These are phyloP conservation scores for Eupelmus urozonus DNA, from an alignment of 2,888 invertebrate species.

Conservation along the genomic window DNA sequence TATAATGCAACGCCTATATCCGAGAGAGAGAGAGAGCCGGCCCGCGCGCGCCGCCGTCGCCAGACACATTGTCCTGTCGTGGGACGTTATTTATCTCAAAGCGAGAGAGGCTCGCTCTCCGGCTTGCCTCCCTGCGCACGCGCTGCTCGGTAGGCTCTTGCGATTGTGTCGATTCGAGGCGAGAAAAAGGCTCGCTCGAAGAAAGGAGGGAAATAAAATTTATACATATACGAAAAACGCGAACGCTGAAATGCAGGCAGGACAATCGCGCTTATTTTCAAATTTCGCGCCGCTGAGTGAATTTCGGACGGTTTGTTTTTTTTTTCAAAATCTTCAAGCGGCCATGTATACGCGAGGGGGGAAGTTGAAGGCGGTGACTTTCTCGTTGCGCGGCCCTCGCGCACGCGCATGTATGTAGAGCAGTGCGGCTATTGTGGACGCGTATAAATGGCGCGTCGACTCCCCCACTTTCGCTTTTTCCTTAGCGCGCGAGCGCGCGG, in stretches of 20 bases:
- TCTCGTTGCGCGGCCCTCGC: conserved; percentile 11
- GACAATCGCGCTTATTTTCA: too few species aligned
- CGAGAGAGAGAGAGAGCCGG: conserved; percentile 3
- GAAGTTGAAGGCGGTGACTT: too few species aligned
- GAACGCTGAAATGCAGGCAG: background rate
- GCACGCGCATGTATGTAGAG: background rate
- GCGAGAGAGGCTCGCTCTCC: conserved; percentile 35
- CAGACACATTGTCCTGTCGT: conserved; percentile 65
- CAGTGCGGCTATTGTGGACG: conserved; percentile 12
- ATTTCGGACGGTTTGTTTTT: too few species aligned
- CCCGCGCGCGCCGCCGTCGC: conserved; percentile 45
- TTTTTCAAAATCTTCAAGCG: too few species aligned
- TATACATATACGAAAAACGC: conserved; percentile 29
- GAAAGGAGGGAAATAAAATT: conserved; percentile 19
- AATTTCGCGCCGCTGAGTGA: too few species aligned
- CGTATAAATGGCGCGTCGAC: conserved; percentile 49
- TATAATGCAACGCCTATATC: conserved; percentile 42
- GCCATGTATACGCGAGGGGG: too few species aligned
- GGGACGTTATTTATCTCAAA: conserved; percentile 64
- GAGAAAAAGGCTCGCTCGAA: background rate
- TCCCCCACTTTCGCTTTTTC: background rate
- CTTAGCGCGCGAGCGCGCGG: background rate
- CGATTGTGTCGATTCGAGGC: conserved; percentile 52
- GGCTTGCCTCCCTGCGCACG: conserved; percentile 11
- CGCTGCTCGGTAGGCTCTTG: too few species aligned